Evolutionary conservation across 2,888 invertebrate genomes (phyloP).

Genomic region (Argyresthia albistria): DNA sequence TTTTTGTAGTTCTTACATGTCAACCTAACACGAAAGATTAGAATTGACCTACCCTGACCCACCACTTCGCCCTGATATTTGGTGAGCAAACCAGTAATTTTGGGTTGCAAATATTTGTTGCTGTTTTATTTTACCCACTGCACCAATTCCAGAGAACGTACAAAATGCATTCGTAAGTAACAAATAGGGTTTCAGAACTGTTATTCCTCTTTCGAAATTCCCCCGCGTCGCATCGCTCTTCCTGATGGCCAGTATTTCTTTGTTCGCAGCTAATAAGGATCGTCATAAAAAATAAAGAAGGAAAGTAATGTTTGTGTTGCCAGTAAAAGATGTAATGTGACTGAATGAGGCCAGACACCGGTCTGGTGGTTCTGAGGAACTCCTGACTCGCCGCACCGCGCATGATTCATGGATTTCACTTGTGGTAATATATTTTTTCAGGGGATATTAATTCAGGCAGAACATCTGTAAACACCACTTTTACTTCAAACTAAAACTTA

Average conservation of each 20-base stretch:
- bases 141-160: too few species aligned
- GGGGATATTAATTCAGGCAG: too few species aligned
- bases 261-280: conserved; percentile 13
- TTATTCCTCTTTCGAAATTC: conserved; percentile 1
- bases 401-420: background rate
- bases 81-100: too few species aligned
- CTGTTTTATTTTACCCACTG: too few species aligned
- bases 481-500: too few species aligned
- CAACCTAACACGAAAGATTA: too few species aligned
- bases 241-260: conserved; percentile 5
- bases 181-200: background rate
- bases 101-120: too few species aligned
- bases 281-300: background rate
- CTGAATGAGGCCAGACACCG: conserved; percentile 33
- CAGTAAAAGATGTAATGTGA: conserved; percentile 32
- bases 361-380: conserved; percentile 25
- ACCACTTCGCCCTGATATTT: too few species aligned
- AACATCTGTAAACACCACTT: too few species aligned
- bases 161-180: background rate
- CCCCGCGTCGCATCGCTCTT: background rate
- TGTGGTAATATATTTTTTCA: background rate
- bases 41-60: too few species aligned
- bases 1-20: too few species aligned
- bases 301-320: conserved; percentile 18
- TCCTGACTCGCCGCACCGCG: conserved; percentile 3